A percentile compares a stretch with the other conserved stretches of the same genome.
Conservation (phyloP, 1,140 invertebrate genomes). For the Drosophila melanogaster region Release_6_plus_ISO1_MT NT_033777.3:11603001-11603500, state of each 20-base stretch:
- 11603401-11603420: slow-evolving; percentile 29
- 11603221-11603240: slow-evolving; percentile 41
- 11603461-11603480: slow-evolving; percentile 27
- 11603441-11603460: slow-evolving; percentile 19
- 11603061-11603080: background rate
- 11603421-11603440: slow-evolving; percentile 39
- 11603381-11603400: slow-evolving; percentile 24
- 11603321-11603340: slow-evolving; percentile 49
- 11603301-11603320: slow-evolving; percentile 34
- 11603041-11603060: slow-evolving; percentile 4
- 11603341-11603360: slow-evolving; percentile 75
- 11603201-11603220: slow-evolving; percentile 13
- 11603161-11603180: slow-evolving; percentile 3
- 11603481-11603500: slow-evolving; percentile 44
- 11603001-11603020: slow-evolving; percentile 20
- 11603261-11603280: slow-evolving; percentile 57
- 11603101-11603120: slow-evolving; percentile 26
- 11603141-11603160: slow-evolving; percentile 49
- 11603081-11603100: slow-evolving; percentile 9
- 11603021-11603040: slow-evolving; percentile 22
- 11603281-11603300: slow-evolving; percentile 39
- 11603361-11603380: slow-evolving; percentile 44
- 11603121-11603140: slow-evolving; percentile 57
- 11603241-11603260: slow-evolving; percentile 58
- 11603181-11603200: slow-evolving; percentile 19